Conservation (phyloP, 2,888 invertebrate species). For the Oxycera nigricornis region DNA sequence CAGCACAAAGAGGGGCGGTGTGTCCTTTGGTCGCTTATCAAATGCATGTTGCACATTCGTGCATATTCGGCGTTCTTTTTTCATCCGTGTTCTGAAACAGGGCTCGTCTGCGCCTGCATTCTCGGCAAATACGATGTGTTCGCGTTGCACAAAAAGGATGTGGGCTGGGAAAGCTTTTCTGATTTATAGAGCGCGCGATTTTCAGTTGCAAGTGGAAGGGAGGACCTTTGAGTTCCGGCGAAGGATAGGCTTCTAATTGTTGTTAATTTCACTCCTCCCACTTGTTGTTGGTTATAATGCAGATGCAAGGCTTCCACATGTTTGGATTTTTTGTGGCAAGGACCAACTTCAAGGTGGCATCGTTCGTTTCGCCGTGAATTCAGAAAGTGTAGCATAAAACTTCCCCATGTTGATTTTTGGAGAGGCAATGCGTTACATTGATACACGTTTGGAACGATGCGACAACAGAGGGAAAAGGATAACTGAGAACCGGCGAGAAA, state of each 20-base stretch:
- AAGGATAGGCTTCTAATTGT: conserved; percentile 39
- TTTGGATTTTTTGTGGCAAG: too few relatives aligned
- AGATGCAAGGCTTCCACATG: background rate
- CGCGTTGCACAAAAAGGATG: conserved; percentile 10
- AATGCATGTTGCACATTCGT: conserved; percentile 35
- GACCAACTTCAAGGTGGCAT: too few relatives aligned
- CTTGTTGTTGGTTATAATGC: conserved; percentile 23
- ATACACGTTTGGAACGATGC: background rate
- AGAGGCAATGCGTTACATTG: background rate
- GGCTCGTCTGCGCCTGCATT: background rate
- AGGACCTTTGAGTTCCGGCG: conserved; percentile 13
- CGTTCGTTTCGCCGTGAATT: too few relatives aligned
- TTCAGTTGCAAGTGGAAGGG: conserved; percentile 24
- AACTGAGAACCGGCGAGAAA: background rate
- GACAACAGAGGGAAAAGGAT: too few relatives aligned
- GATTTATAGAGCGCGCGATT: conserved; percentile 15
- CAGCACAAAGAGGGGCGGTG: background rate
- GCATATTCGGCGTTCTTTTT: conserved; percentile 15
- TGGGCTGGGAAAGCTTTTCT: conserved; percentile 38
- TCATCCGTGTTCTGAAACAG: background rate
- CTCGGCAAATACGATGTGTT: background rate
- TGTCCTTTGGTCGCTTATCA: background rate
- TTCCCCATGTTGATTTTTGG: background rate
- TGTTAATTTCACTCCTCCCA: conserved; percentile 40
- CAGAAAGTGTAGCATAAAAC: background rate